A percentile compares a stretch with the other conserved stretches of the same genome.
Evolutionary conservation across 2,888 invertebrate species (phyloP).

Genomic region (Phania funesta): DNA sequence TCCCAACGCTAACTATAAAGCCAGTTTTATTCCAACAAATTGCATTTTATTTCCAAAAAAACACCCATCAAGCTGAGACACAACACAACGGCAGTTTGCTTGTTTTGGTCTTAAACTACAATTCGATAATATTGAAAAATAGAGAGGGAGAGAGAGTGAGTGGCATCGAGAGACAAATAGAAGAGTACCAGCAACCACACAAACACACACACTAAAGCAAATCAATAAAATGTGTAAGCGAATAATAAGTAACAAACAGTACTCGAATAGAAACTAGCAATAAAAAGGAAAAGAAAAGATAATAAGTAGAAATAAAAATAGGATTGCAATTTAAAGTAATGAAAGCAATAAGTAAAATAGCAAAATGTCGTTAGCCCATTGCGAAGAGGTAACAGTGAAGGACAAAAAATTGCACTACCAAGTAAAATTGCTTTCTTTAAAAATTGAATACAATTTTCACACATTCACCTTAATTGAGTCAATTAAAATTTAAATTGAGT

Average conservation of each 20-base stretch:
- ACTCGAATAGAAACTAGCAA: slow-evolving; percentile 16
- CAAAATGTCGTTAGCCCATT: slow-evolving; percentile 74
- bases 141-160: not conserved
- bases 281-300: slow-evolving; percentile 35
- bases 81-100: slow-evolving; percentile 35
- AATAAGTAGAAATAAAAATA: slow-evolving; percentile 64
- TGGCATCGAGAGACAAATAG: no score
- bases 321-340: slow-evolving; percentile 72
- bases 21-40: slow-evolving; percentile 5
- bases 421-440: not conserved
- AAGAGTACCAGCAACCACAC: not conserved
- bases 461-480: no score
- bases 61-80: not conserved
- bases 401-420: not conserved
- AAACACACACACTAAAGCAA: slow-evolving; percentile 10
- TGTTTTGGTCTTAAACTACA: slow-evolving; percentile 54
- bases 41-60: no score
- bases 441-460: no score
- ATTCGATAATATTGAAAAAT: slow-evolving; percentile 25
- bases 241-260: slow-evolving; percentile 12
- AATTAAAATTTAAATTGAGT: no score
- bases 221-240: slow-evolving; percentile 21
- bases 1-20: slow-evolving; percentile 3
- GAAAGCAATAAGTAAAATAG: slow-evolving; percentile 76
- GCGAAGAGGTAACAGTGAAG: slow-evolving; percentile 12